Percentiles rank a stretch among this genome's conserved stretches.
phyloP scores from a whole-genome alignment of 2,888 invertebrate species.

The Trypoxylon attenuatum region DNA sequence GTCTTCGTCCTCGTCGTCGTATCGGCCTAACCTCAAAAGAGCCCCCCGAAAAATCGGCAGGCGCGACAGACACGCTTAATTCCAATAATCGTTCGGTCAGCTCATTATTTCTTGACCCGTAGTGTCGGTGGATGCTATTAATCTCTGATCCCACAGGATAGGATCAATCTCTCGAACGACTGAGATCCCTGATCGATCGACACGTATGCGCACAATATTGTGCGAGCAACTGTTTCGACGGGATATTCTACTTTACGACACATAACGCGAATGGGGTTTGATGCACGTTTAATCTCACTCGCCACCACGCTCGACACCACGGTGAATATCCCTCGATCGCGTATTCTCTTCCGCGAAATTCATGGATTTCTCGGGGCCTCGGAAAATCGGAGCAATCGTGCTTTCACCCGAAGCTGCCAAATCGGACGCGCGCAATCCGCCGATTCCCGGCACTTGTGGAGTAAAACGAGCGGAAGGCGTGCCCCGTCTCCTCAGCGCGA shows the following conservation, averaged over 20 bases:
- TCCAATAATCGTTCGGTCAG: constrained; percentile 45
- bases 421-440: constrained; percentile 27
- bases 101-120: constrained; percentile 44
- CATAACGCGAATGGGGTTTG: no score
- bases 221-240: background rate
- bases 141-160: constrained; percentile 10
- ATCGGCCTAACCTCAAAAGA: constrained; percentile 40
- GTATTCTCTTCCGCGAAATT: background rate
- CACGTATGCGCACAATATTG: background rate
- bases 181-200: constrained; percentile 27
- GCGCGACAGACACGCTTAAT: constrained; percentile 54
- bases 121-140: constrained; percentile 21
- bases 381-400: constrained; percentile 13
- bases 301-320: no score
- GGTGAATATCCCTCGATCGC: no score
- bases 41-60: constrained; percentile 33
- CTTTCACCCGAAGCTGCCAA: constrained; percentile 34
- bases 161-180: constrained; percentile 2
- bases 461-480: constrained; percentile 22
- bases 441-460: constrained; percentile 29
- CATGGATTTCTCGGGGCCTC: constrained; percentile 1
- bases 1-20: no score
- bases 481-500: constrained; percentile 16
- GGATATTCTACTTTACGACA: no score
- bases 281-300: no score